Conservation (phyloP, 2,797 vertebrate genomes). For the Poecile montanus region DNA sequence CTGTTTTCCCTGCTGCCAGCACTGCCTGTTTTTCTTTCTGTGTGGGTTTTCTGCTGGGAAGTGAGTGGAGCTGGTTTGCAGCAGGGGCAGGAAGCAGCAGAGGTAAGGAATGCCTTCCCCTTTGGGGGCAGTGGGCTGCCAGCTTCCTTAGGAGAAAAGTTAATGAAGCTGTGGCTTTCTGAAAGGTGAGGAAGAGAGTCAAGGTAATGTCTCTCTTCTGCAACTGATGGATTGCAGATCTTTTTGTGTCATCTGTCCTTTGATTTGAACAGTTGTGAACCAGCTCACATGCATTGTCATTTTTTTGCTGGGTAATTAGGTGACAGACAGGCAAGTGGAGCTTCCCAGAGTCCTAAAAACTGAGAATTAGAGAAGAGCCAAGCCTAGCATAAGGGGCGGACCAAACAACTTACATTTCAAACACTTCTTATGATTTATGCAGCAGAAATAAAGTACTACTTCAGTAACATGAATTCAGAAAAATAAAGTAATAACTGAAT, state of each 20-base stretch:
- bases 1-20: background rate
- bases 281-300: background rate
- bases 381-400: background rate
- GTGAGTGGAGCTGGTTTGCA: background rate
- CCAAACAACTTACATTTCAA: constrained; percentile 14
- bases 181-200: background rate
- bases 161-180: background rate
- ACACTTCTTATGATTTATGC: background rate
- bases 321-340: constrained; percentile 12
- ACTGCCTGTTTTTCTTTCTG: background rate
- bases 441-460: constrained; percentile 5
- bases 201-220: background rate
- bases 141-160: background rate
- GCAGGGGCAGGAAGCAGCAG: background rate
- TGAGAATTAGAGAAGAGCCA: background rate
- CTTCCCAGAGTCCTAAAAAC: background rate
- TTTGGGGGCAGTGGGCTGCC: background rate
- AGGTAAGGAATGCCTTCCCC: background rate
- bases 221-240: background rate
- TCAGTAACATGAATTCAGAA: background rate
- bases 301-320: constrained; percentile 15
- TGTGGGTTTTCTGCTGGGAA: background rate
- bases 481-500: background rate
- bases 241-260: background rate
- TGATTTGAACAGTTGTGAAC: background rate